phyloP scores from a whole-genome alignment of 2,888 invertebrate species.

The Bombyx huttoni region DNA sequence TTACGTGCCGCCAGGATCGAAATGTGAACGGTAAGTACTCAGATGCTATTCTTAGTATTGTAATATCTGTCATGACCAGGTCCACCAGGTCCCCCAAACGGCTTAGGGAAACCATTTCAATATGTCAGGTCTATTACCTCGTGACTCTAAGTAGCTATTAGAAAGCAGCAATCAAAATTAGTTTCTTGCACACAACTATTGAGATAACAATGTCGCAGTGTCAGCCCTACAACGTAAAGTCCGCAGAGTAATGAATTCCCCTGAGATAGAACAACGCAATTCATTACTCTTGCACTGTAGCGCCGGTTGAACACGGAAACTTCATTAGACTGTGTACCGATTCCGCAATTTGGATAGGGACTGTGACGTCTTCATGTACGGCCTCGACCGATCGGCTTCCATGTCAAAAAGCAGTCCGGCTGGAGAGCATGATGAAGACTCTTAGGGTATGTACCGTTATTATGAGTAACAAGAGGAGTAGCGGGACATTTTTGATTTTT shows the following conservation, averaged over 20 bases:
- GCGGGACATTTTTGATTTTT: too few species aligned
- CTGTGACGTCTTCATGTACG: conserved; percentile 5
- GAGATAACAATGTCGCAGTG: neutral
- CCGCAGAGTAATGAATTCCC: conserved; percentile 18
- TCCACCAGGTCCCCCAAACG: too few species aligned
- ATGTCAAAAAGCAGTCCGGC: neutral
- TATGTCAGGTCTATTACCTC: too few species aligned
- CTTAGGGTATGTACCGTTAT: neutral
- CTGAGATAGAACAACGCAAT: conserved; percentile 16
- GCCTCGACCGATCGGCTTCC: neutral
- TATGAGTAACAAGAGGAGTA: too few species aligned
- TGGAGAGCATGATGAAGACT: neutral
- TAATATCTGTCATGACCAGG: too few species aligned
- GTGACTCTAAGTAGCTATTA: too few species aligned
- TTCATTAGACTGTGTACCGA: conserved; percentile 27
- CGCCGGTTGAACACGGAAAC: conserved; percentile 28
- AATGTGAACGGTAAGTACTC: too few species aligned
- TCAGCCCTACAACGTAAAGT: conserved; percentile 9
- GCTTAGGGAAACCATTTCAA: too few species aligned
- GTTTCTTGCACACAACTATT: neutral
- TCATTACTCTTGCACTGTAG: conserved; percentile 15
- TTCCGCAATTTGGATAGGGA: conserved; percentile 5
- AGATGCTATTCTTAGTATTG: too few species aligned
- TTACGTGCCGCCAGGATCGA: too few species aligned
- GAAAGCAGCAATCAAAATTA: neutral